Conservation (phyloP, 1,140 invertebrate genomes). For the Drosophila baimaii region DNA sequence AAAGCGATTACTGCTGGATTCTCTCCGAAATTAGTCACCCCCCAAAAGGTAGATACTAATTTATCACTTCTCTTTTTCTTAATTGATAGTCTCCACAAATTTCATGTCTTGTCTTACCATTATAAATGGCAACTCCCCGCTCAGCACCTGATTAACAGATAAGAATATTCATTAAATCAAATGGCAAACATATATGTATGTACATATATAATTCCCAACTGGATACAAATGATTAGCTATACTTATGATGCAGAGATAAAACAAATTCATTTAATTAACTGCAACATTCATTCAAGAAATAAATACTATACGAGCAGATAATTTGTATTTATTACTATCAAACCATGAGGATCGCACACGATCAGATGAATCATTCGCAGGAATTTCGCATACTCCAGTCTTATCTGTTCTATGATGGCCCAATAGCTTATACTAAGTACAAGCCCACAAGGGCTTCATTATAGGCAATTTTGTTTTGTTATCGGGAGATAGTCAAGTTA, state of each 20-base stretch:
- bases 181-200: conserved; percentile 14
- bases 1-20: too few species aligned
- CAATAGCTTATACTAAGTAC: conserved; percentile 24
- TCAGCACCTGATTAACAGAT: conserved; percentile 10
- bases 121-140: not conserved
- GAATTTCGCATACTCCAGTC: conserved; percentile 3
- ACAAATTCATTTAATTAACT: conserved; percentile 4
- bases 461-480: conserved; percentile 9
- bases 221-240: conserved; percentile 5
- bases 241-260: conserved; percentile 8
- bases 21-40: not conserved
- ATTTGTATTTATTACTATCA: conserved; percentile 3
- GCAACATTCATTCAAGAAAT: conserved; percentile 9
- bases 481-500: conserved; percentile 35
- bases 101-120: conserved; percentile 2
- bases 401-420: conserved; percentile 13
- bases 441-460: conserved; percentile 13
- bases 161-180: conserved; percentile 12
- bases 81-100: not conserved
- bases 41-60: not conserved
- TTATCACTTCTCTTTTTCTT: too few species aligned
- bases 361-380: conserved; percentile 21
- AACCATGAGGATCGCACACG: not conserved
- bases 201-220: conserved; percentile 6
- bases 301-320: conserved; percentile 6